A percentile compares a stretch with the other conserved stretches of the same genome.
These are phyloP conservation scores for Phaethon lepturus DNA, from an alignment of 2,113 vertebrate genomes.

Conservation along the genomic window DNA sequence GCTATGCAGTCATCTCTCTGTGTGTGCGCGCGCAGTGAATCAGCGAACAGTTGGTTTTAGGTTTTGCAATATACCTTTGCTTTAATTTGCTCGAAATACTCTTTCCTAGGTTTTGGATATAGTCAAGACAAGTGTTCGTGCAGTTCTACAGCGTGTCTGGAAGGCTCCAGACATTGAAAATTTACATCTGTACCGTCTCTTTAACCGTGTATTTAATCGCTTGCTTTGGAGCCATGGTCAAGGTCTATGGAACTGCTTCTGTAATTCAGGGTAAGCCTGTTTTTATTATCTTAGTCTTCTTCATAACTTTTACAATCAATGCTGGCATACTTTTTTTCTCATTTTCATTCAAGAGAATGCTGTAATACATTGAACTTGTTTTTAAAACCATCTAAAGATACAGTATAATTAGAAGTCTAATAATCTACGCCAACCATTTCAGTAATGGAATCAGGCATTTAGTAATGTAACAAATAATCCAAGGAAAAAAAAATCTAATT, in stretches of 20 bases:
- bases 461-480: neutral
- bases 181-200: slow-evolving; percentile 89
- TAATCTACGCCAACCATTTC: neutral
- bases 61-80: slow-evolving; percentile 2
- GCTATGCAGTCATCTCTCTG: neutral
- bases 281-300: neutral
- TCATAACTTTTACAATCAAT: neutral
- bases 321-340: neutral
- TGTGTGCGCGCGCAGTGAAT: neutral
- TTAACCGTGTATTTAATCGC: slow-evolving; percentile 93
- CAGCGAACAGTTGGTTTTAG: neutral
- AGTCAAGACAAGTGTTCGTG: slow-evolving; percentile 89
- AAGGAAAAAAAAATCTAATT: neutral
- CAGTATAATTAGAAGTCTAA: neutral
- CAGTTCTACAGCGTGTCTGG: slow-evolving; percentile 91
- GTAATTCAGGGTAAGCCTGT: slow-evolving; percentile 87
- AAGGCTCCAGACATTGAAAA: slow-evolving; percentile 90
- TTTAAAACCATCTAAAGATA: neutral
- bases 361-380: neutral
- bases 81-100: slow-evolving; percentile 26
- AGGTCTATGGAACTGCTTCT: slow-evolving; percentile 97
- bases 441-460: neutral
- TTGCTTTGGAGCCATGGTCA: slow-evolving; percentile 97
- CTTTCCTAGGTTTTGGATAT: slow-evolving; percentile 91
- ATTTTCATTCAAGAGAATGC: neutral